phyloP scores from a whole-genome alignment of 2,888 invertebrate genomes.

The Mimumesa dahlbomi region DNA sequence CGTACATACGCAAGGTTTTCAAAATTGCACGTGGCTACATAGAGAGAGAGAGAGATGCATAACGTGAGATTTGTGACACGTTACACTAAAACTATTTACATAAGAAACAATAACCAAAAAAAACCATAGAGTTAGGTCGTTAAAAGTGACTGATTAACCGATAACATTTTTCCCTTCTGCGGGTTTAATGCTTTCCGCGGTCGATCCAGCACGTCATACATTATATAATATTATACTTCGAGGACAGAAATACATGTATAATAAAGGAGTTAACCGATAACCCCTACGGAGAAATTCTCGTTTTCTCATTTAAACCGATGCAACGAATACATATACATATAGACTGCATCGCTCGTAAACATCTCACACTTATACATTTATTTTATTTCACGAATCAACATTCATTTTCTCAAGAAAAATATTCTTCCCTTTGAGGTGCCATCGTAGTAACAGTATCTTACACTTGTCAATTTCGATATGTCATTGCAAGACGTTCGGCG shows the following conservation, averaged over 20 bases:
- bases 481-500: not conserved
- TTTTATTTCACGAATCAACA: not conserved
- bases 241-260: constrained; percentile 7
- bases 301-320: not conserved
- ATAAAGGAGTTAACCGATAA: constrained; percentile 12
- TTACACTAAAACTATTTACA: constrained; percentile 38
- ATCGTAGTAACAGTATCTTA: too few species aligned
- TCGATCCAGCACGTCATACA: constrained; percentile 23
- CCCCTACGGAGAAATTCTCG: not conserved
- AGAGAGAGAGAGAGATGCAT: too few species aligned
- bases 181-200: constrained; percentile 25
- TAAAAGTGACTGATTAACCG: constrained; percentile 23
- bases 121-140: constrained; percentile 35
- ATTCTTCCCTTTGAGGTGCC: not conserved
- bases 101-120: constrained; percentile 31
- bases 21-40: constrained; percentile 14
- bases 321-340: not conserved
- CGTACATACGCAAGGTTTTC: too few species aligned
- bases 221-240: constrained; percentile 12
- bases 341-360: not conserved
- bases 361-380: not conserved
- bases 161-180: constrained; percentile 15
- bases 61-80: constrained; percentile 11
- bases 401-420: not conserved
- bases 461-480: constrained; percentile 4